Conservation (phyloP, 2,888 invertebrate genomes). For the Epiblema foenella region DNA sequence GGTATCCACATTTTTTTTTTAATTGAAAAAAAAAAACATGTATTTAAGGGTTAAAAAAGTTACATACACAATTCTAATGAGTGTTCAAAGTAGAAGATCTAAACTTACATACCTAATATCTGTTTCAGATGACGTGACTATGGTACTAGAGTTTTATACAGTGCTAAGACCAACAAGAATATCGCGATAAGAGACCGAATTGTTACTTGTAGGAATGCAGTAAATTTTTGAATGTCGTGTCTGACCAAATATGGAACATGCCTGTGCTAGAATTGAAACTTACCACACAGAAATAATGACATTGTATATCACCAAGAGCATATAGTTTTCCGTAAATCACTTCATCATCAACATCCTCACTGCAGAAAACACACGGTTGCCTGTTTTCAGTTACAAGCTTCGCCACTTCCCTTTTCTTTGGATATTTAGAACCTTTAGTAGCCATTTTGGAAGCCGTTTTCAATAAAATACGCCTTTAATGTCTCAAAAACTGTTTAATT, state of each 20-base stretch:
- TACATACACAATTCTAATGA: too few relatives aligned
- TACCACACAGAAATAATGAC: conserved; percentile 92
- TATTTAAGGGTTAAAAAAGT: too few relatives aligned
- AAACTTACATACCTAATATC: too few relatives aligned
- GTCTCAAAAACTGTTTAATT: background rate
- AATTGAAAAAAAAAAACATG: too few relatives aligned
- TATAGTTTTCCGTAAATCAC: conserved; percentile 84
- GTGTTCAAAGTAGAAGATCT: too few relatives aligned
- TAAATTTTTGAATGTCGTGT: background rate
- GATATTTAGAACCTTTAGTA: conserved; percentile 48
- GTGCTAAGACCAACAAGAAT: too few relatives aligned
- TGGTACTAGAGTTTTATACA: too few relatives aligned
- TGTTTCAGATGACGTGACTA: too few relatives aligned
- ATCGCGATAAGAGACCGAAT: too few relatives aligned
- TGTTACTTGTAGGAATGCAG: too few relatives aligned
- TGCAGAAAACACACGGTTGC: conserved; percentile 83
- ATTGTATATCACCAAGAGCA: conserved; percentile 82
- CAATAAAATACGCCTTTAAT: background rate
- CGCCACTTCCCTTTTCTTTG: conserved; percentile 57
- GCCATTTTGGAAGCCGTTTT: conserved; percentile 44
- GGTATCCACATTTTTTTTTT: too few relatives aligned
- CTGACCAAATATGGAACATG: background rate
- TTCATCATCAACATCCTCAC: conserved; percentile 79
- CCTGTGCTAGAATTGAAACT: conserved; percentile 55
- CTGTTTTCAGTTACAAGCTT: conserved; percentile 63